These are phyloP conservation scores for Chironomus tepperi DNA, from an alignment of 1,140 invertebrate genomes.

Conservation along the genomic window DNA sequence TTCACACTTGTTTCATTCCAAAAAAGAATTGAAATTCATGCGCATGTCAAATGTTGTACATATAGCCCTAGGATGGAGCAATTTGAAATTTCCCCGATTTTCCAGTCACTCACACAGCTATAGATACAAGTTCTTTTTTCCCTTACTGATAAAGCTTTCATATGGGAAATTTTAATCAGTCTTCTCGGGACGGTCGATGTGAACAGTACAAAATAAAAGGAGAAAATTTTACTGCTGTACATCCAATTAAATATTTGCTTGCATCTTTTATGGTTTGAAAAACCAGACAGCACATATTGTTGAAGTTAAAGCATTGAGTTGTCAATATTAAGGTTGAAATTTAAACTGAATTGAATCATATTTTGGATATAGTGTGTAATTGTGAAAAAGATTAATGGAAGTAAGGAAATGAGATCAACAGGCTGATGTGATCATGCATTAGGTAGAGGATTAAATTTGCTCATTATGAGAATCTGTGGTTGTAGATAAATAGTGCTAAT, in stretches of 20 bases:
- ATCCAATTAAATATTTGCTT: not conserved
- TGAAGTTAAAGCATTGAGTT: not conserved
- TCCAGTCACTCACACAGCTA: not conserved
- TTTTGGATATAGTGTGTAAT: no score
- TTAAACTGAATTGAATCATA: not conserved
- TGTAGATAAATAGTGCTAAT: not conserved
- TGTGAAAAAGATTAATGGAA: not conserved
- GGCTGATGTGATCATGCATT: not conserved
- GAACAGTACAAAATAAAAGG: no score
- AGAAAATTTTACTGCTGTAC: not conserved
- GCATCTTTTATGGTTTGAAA: not conserved
- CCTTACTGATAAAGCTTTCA: not conserved
- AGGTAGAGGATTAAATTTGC: not conserved
- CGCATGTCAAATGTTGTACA: not conserved
- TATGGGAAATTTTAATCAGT: not conserved
- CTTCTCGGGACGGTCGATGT: not conserved
- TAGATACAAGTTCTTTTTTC: not conserved
- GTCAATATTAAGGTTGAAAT: not conserved
- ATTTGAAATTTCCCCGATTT: not conserved
- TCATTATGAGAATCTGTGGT: not conserved
- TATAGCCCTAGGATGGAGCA: not conserved
- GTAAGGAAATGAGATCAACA: constrained; percentile 12
- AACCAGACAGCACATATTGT: not conserved
- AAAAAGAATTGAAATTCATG: not conserved
- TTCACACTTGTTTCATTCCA: not conserved